Evolutionary conservation across 2,888 invertebrate species (phyloP), one percentile per base, ranked within the genome.

Genomic region (Notocelia uddmanniana): DNA sequence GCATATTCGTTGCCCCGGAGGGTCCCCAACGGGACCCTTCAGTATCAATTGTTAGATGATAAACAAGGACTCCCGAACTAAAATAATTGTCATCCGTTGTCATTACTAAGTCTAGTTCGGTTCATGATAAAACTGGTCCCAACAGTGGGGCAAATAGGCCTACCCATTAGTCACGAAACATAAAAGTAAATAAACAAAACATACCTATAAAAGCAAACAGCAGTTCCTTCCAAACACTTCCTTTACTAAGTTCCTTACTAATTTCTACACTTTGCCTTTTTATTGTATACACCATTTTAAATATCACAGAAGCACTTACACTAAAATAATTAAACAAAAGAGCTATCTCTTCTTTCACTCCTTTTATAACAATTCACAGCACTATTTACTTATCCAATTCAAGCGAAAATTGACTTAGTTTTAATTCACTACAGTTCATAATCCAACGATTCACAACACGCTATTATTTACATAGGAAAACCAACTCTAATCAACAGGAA

Each of bases 211-310:
- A 78, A 2, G 85, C 82, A 41, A 87, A 74, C 0, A 82, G 15
- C 0, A 83, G 71, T 50, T 85, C 84, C 31, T 83, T 87, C 80
- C 85, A 84, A 18, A 79, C 69, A 71, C 76, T 76, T 1, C 79
- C 77, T 57, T 77, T 81, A 11, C 74, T 68, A 3, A 67, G 76
- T 52, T 68, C 74, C 37, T 62, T 23, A 11, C 73, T 76, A 2
- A 64, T 67, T 18, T 74, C 74, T 19, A 74, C 75, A 67, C 75
- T 74, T 68, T 74, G 73, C 55, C 71, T 73, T 72, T 75, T 77
- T 54, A 87, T 81, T 1, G 83, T 80, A 67, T 83, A 87, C 73
- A 86, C 84, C 88, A 89, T 88, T 77, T 74, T 79, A 18, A 66
- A 59, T 68, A 59, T 60, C 62, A 68, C 67, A 57, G 50, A 26